Conservation (phyloP, 2,888 invertebrate genomes). For the Calliscelio sp. region DNA sequence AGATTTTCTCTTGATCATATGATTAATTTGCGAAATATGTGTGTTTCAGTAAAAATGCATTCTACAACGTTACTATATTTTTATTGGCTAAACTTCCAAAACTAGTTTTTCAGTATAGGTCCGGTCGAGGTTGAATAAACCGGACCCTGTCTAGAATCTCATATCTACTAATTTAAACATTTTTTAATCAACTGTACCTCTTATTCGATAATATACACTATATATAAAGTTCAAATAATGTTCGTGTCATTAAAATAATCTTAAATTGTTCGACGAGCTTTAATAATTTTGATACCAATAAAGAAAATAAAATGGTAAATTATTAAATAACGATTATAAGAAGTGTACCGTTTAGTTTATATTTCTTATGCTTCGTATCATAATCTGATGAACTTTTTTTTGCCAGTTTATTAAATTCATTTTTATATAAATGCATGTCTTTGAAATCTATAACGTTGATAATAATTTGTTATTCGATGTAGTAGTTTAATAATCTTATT, state of each 20-base stretch:
- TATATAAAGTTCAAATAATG: neutral
- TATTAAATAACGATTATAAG: no score
- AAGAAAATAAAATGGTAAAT: no score
- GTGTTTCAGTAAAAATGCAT: constrained; percentile 19
- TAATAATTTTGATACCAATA: no score
- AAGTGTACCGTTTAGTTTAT: no score
- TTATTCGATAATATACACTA: neutral
- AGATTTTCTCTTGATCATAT: no score
- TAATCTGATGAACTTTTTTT: no score
- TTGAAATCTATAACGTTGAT: no score
- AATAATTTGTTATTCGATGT: no score
- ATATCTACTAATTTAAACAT: constrained; percentile 19
- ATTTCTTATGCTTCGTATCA: no score
- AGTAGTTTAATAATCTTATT: no score
- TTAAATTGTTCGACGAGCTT: neutral
- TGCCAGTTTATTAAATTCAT: no score
- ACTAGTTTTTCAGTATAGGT: constrained; percentile 28
- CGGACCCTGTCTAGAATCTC: constrained; percentile 31
- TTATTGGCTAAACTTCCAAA: constrained; percentile 18
- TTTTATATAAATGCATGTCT: no score
- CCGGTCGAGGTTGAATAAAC: constrained; percentile 17
- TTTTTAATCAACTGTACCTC: constrained; percentile 1
- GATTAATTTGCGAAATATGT: neutral
- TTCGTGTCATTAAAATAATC: neutral
- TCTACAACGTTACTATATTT: neutral